Conservation (phyloP, 2,888 invertebrate genomes). For the Platypus cylindrus region DNA sequence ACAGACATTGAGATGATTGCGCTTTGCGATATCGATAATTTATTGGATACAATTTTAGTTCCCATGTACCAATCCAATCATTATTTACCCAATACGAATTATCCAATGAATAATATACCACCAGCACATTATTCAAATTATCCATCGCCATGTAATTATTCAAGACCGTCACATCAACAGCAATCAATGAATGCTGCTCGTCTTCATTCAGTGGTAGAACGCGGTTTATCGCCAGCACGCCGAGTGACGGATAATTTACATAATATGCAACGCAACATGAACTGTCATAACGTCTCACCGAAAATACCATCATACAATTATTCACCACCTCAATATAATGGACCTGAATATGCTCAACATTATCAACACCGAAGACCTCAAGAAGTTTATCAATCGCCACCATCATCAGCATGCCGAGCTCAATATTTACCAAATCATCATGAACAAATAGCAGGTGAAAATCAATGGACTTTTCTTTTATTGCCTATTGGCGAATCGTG, state of each 20-base stretch:
- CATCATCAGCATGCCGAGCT: too few relatives aligned
- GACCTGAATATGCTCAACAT: constrained; percentile 27
- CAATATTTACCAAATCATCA: constrained; percentile 12
- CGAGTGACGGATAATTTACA: constrained; percentile 21
- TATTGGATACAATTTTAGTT: constrained; percentile 5
- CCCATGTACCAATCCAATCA: constrained; percentile 11
- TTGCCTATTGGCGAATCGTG: too few relatives aligned
- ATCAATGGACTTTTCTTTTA: neutral
- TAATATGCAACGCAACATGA: constrained; percentile 8
- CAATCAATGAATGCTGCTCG: constrained; percentile 3
- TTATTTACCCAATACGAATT: constrained; percentile 9
- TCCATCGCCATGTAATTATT: constrained; percentile 10
- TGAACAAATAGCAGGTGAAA: constrained; percentile 13
- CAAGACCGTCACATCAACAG: constrained; percentile 6
- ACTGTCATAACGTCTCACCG: constrained; percentile 8
- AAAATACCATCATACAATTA: constrained; percentile 7
- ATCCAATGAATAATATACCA: constrained; percentile 10
- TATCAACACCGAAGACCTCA: constrained; percentile 24
- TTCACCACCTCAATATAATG: constrained; percentile 9
- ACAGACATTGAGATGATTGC: neutral
- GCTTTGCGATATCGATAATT: too few relatives aligned
- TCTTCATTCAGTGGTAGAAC: constrained; percentile 14
- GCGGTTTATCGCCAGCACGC: constrained; percentile 26
- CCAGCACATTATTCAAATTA: constrained; percentile 11
- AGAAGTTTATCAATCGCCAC: constrained; percentile 5